A percentile compares a stretch with the other conserved stretches of the same genome.
Conservation (phyloP, 2,888 invertebrate genomes). For the Aporophyla lueneburgensis region DNA sequence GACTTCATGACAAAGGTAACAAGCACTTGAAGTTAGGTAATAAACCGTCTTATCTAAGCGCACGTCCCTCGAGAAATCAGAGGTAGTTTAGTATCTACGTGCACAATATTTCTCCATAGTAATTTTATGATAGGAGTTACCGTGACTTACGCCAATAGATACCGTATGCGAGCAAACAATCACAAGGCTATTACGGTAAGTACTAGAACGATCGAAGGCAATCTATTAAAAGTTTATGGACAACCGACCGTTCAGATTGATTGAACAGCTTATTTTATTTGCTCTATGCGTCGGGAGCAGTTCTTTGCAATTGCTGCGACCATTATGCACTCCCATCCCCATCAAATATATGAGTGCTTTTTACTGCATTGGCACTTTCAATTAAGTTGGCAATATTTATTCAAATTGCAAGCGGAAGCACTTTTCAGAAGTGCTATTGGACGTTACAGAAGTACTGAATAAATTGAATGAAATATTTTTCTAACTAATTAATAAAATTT, state of each 20-base stretch:
- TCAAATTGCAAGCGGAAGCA: not conserved
- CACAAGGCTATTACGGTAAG: constrained; percentile 82
- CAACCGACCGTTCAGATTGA: constrained; percentile 80
- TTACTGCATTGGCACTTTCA: constrained; percentile 1
- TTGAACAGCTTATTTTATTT: constrained; percentile 84
- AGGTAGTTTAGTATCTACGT: constrained; percentile 54
- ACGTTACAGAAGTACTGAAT: not conserved
- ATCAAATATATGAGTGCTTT: not conserved
- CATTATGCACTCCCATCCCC: constrained; percentile 33
- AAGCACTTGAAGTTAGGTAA: constrained; percentile 49
- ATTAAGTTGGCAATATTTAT: not conserved
- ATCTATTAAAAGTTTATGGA: constrained; percentile 86
- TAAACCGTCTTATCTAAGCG: constrained; percentile 51
- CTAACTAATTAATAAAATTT: not conserved
- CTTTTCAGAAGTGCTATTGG: not conserved
- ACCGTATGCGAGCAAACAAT: constrained; percentile 72
- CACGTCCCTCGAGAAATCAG: constrained; percentile 64
- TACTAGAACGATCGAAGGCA: constrained; percentile 82
- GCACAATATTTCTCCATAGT: constrained; percentile 59
- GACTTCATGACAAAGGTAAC: constrained; percentile 37
- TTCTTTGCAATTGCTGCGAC: constrained; percentile 47
- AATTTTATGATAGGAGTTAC: constrained; percentile 65
- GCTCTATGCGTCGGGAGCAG: constrained; percentile 71
- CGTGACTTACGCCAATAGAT: constrained; percentile 67
- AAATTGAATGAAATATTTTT: not conserved